Base-by-base conservation (phyloP, 2,888 invertebrate species). In the Ctenicera cuprea region DNA sequence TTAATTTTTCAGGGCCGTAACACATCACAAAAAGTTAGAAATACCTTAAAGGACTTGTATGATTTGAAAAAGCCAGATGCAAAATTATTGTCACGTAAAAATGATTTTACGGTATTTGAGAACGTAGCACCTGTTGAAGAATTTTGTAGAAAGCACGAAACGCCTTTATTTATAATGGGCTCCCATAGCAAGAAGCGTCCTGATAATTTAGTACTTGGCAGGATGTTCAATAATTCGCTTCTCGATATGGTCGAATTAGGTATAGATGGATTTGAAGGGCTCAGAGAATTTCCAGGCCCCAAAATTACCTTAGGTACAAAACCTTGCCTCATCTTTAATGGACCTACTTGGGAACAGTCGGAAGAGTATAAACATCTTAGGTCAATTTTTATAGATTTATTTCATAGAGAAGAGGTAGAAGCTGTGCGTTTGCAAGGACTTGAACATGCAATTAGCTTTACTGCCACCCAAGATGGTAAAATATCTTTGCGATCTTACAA, bases 191-290 rank as follows among this genome's bases (percentile, higher is more conserved):
- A 99, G 87, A 99, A 99, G 85, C 90, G 98, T 12, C 98, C 98
- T 0, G 92, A 98, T 84, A 98, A 98, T 87, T 87, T 99, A 52
- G 89, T 98, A 33, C 85, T 98, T 66, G 98, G 97, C 0, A 91
- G 99, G 79, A 93, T 95, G 84, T 98, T 93, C 87, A 96, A 99
- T 86, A 92, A 94, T 82, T 94, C 94, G 71, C 88, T 99, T 33
- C 88, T 99, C 70, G 99, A 99, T 85, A 98, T 99, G 97, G 91
- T 97, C 71, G 99, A 99, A 87, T 90, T 99, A 69, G 96, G 97
- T 11, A 91, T 99, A 20, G 95, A 96, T 66, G 91, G 92, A 67
- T 98, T 92, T 85, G 92, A 92, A 84, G 90, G 94, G 0, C 90
- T 98, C 86, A 88, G 90, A 16, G 95, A 95, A 52, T 97, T 97